Conservation (phyloP, 1,140 invertebrate species). For the Colletes gigas region DNA sequence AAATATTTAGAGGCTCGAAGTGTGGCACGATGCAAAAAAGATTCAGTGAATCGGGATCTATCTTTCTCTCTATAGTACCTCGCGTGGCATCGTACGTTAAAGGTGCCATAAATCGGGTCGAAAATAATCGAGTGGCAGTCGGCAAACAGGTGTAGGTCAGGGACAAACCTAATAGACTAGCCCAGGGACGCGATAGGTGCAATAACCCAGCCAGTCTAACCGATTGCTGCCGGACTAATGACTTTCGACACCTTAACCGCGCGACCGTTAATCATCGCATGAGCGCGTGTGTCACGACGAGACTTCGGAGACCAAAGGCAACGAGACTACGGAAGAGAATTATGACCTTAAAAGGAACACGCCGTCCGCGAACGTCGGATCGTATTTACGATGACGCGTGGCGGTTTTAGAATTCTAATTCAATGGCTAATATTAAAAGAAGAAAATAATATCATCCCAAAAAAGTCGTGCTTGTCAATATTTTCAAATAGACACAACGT, state of each 20-base stretch:
- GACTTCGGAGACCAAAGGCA: slow-evolving; percentile 32
- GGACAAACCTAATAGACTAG: not conserved
- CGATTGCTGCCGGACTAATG: slow-evolving; percentile 67
- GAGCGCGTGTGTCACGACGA: slow-evolving; percentile 46
- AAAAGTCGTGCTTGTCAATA: too few species aligned
- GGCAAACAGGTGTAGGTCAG: slow-evolving; percentile 34
- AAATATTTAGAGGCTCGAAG: too few species aligned
- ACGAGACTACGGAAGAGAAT: slow-evolving; percentile 22
- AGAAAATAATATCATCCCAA: too few species aligned
- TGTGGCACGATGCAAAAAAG: too few species aligned
- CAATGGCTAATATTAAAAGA: too few species aligned
- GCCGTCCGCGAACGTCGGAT: slow-evolving; percentile 16
- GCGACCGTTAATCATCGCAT: slow-evolving; percentile 72
- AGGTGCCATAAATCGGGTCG: not conserved
- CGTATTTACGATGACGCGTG: not conserved
- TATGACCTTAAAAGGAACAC: slow-evolving; percentile 8
- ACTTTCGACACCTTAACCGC: slow-evolving; percentile 70
- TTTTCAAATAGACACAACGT: too few species aligned
- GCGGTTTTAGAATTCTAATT: not conserved
- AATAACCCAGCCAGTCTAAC: slow-evolving; percentile 51
- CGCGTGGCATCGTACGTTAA: not conserved
- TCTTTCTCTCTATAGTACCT: too few species aligned
- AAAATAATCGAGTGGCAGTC: not conserved
- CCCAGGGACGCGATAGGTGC: slow-evolving; percentile 35
- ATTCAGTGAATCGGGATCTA: too few species aligned